Percentiles rank a stretch among this genome's conserved stretches.
phyloP scores from a whole-genome alignment of 2,113 vertebrate species.

The Pterocles gutturalis region DNA sequence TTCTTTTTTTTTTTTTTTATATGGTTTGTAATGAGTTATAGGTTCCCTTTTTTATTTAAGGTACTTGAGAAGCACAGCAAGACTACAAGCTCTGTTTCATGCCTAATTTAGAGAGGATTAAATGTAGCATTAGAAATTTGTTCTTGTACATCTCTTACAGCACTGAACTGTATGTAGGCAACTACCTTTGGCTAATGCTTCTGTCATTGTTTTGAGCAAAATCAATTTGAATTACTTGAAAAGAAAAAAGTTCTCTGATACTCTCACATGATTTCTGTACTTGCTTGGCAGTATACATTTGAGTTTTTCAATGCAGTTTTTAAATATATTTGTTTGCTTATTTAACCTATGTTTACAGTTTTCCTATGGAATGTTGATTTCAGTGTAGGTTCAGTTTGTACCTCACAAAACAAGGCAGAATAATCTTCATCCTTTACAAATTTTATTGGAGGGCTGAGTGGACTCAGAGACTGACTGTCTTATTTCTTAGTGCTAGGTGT shows the following conservation, averaged over 20 bases:
- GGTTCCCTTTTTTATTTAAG: background rate
- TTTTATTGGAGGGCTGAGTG: background rate
- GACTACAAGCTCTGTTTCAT: background rate
- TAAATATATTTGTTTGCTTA: background rate
- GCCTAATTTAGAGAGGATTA: background rate
- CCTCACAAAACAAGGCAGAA: background rate
- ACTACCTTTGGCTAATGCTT: background rate
- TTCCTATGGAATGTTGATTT: background rate
- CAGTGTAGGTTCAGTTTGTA: background rate
- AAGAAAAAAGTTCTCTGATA: background rate
- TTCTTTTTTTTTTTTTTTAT: background rate
- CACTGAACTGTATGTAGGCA: background rate
- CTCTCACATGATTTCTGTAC: background rate
- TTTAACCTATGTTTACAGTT: background rate
- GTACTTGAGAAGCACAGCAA: background rate
- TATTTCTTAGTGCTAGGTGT: background rate
- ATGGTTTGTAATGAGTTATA: background rate
- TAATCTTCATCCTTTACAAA: background rate
- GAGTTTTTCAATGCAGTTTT: background rate
- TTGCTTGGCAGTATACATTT: background rate
- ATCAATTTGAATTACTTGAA: background rate
- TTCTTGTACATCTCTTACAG: background rate
- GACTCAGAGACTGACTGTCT: background rate
- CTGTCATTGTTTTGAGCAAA: background rate
- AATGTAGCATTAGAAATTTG: background rate